Conservation (phyloP, 2,113 vertebrate species). For the Psilopsiagon aymara region DNA sequence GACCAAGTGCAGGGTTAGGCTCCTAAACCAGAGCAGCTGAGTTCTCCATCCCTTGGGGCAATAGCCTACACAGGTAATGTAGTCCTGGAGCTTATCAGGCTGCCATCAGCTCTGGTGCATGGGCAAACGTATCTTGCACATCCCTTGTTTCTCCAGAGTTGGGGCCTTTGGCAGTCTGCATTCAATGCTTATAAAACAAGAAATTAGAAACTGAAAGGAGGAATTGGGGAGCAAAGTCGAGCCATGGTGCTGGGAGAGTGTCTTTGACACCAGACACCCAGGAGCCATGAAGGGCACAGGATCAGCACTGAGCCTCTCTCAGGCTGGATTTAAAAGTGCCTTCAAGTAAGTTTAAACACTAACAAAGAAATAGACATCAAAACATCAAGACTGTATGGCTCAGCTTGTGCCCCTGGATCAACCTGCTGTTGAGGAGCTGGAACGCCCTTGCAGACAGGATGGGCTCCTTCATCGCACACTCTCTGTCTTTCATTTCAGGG, state of each 20-base stretch:
- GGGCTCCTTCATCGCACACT: not conserved
- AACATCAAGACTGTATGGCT: not conserved
- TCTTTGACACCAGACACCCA: not conserved
- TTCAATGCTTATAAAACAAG: not conserved
- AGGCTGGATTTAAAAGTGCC: not conserved
- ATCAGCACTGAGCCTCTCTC: not conserved
- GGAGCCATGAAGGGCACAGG: not conserved
- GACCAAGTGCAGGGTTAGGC: not conserved
- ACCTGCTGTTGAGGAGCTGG: not conserved
- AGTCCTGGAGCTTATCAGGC: not conserved
- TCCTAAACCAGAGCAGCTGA: not conserved
- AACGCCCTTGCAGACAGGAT: not conserved
- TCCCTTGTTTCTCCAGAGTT: not conserved
- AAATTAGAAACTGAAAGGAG: not conserved
- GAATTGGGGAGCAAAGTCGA: not conserved
- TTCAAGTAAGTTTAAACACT: not conserved
- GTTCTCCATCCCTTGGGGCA: not conserved
- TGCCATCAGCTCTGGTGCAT: not conserved
- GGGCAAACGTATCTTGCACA: not conserved
- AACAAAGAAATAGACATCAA: not conserved
- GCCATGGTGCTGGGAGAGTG: not conserved
- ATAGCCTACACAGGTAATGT: not conserved
- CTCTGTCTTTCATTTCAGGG: fast-evolving
- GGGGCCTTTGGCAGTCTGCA: not conserved
- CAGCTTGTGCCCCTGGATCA: not conserved